Evolutionary conservation across 2,888 invertebrate species (phyloP), one percentile per base, ranked within the genome.

Genomic region (Euclidia mi): DNA sequence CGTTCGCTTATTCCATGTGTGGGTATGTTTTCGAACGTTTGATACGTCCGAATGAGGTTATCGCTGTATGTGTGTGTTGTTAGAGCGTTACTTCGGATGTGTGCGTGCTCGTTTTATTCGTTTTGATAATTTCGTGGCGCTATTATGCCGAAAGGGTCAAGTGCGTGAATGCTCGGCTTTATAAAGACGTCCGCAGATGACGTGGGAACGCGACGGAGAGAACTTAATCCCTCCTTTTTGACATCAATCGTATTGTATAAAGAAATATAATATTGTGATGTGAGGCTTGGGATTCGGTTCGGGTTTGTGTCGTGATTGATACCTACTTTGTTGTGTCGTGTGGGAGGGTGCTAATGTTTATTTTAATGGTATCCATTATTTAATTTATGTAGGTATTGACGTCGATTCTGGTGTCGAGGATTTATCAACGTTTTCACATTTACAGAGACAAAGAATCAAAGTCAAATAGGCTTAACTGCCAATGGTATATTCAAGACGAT

Each of bases 111-210:
- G 81, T 84, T 88, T 88, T 87, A 81, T 89, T 85, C 86, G 82
- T 87, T 89, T 89, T 88, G 84, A 85, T 87, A 86, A 85, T 89
- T 86, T 85, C 78, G 81, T 80, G 84, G 84, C 81, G 83, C 75
- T 74, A 72, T 80, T 76, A 74, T 78, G 74, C 86, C 88, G 88
- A 91, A 91, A 90, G 93, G 94, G 92, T 93, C 92, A 92, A 91
- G 89, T 86, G 84, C 71, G 84, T 86, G 87, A 88, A 88, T 87
- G 47, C 52, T 78, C 76, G 76, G 82, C 82, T 88, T 84, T 90
- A 91, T 91, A 85, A 87, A 92, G 91, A 89, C 87, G 87, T 89
- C 86, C 35, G 79, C 81, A 49, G 56, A 59, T 84, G 89, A 90
- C 91, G 90, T 92, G 92, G 89, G 92, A 93, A 92, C 73, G 58